Percentiles rank a stretch among this genome's conserved stretches.
Evolutionary conservation across 2,797 vertebrate genomes (phyloP).

Genomic region (Enoplosus armatus): DNA sequence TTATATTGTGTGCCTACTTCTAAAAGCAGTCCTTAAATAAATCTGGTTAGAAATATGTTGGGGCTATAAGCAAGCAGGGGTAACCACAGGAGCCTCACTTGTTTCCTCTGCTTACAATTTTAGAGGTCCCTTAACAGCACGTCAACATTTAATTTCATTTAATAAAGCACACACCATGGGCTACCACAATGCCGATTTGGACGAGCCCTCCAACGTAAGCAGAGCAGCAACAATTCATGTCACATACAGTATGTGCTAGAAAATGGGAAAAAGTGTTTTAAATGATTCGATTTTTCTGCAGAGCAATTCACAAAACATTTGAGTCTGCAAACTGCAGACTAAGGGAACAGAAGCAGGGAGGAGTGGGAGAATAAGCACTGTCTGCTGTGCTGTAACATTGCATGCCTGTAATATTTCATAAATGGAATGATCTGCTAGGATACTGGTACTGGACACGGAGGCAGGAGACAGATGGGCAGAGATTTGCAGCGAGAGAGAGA

Average conservation of each 20-base stretch:
- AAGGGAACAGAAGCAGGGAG: neutral
- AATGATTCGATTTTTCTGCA: constrained; percentile 1
- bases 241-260: neutral
- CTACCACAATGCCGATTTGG: neutral
- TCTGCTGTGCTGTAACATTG: constrained; percentile 1
- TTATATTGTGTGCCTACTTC: neutral
- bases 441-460: constrained; percentile 10
- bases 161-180: constrained; percentile 21
- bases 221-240: neutral
- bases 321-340: constrained; percentile 12
- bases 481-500: constrained; percentile 12
- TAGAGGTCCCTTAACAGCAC: constrained; percentile 8
- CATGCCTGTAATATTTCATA: neutral
- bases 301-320: neutral
- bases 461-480: constrained; percentile 35
- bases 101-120: constrained; percentile 9
- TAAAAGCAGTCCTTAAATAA: neutral
- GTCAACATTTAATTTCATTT: constrained; percentile 1
- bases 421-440: constrained; percentile 30
- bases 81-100: neutral
- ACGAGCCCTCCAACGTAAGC: neutral
- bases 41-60: neutral
- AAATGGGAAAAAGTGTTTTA: constrained; percentile 10
- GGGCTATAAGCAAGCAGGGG: neutral
- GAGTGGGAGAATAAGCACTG: constrained; percentile 2